Evolutionary conservation across 2,113 vertebrate species (phyloP).

Genomic region (Serinus canaria): DNA sequence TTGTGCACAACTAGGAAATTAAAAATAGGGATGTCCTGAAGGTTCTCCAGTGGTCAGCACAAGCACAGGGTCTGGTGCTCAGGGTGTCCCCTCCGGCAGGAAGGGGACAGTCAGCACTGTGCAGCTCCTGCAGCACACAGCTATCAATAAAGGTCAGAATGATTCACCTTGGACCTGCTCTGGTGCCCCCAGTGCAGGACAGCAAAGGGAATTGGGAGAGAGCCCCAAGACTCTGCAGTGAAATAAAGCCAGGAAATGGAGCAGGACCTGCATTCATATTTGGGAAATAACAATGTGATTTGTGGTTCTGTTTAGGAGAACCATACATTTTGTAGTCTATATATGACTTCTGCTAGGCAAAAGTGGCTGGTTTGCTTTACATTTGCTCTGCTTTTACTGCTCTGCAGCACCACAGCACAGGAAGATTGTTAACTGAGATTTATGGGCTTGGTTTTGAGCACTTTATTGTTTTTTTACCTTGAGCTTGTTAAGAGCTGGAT

Average conservation of each 20-base stretch:
- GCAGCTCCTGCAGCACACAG: neutral
- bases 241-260: neutral
- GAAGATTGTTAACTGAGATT: neutral
- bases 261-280: neutral
- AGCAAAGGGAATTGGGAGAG: neutral
- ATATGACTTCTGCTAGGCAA: neutral
- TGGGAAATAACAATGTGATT: accelerated
- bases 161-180: accelerated
- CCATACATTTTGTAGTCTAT: neutral
- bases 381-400: neutral
- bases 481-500: neutral
- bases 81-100: accelerated
- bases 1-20: neutral
- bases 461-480: neutral
- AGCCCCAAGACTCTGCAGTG: accelerated
- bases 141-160: neutral
- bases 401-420: neutral
- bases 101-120: accelerated
- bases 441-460: neutral
- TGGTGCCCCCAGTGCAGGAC: accelerated
- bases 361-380: neutral
- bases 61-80: neutral
- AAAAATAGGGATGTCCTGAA: neutral
- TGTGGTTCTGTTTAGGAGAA: neutral
- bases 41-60: neutral